Conservation (phyloP, 1,140 invertebrate genomes). For the Elymnias hypermnestra region DNA sequence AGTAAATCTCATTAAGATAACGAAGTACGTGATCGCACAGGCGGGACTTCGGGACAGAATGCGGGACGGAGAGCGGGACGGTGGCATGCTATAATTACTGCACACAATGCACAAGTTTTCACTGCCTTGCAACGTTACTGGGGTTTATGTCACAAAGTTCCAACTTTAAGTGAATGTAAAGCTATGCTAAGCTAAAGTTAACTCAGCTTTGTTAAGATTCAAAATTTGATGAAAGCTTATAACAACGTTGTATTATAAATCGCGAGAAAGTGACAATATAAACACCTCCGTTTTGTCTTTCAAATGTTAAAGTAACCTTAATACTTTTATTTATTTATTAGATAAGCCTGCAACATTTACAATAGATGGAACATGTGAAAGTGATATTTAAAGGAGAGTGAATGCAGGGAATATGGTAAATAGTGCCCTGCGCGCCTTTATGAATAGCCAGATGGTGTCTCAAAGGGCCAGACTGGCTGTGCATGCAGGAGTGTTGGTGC, state of each 20-base stretch:
- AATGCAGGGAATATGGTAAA: too few species aligned
- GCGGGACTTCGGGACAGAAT: neutral
- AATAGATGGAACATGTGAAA: too few species aligned
- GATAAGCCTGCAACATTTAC: too few species aligned
- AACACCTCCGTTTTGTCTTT: too few species aligned
- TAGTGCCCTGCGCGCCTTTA: too few species aligned
- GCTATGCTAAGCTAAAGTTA: neutral
- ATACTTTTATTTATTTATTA: too few species aligned
- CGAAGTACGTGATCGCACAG: constrained; percentile 16
- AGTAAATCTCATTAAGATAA: constrained; percentile 18
- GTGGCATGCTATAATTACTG: constrained; percentile 18
- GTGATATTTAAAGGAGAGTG: too few species aligned
- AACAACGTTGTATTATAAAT: neutral
- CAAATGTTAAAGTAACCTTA: too few species aligned
- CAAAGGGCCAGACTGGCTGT: too few species aligned
- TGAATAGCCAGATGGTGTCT: too few species aligned
- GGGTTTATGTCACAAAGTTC: constrained; percentile 7
- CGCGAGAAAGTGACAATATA: neutral
- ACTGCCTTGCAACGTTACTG: constrained; percentile 9
- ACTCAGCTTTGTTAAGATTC: neutral
- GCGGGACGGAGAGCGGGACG: neutral
- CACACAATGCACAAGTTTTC: constrained; percentile 14
- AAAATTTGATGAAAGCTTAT: constrained; percentile 4
- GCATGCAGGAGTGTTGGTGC: too few species aligned
- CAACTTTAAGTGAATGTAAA: constrained; percentile 7